phyloP scores from a whole-genome alignment of 2,113 vertebrate genomes.

The Oncorhynchus gorbuscha region DNA sequence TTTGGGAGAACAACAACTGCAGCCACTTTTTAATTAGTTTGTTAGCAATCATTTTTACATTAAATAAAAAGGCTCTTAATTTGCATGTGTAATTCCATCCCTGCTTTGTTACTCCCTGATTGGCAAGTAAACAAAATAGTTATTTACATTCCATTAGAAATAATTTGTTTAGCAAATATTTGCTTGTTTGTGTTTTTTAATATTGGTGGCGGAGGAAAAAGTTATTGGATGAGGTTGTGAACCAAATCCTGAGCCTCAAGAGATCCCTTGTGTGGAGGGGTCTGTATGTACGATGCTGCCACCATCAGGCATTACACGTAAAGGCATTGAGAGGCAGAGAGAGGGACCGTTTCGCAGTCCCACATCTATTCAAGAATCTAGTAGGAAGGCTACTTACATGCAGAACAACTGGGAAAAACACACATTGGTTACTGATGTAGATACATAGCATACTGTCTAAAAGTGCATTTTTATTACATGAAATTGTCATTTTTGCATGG shows the following conservation, averaged over 20 bases:
- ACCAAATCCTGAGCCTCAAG: background rate
- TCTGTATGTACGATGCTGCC: constrained; percentile 46
- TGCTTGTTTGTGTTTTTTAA: constrained; percentile 5
- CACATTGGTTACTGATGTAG: background rate
- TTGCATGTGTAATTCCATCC: constrained; percentile 24
- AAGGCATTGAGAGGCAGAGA: background rate
- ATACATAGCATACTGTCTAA: background rate
- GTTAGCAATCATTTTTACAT: constrained; percentile 20
- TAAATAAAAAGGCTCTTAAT: constrained; percentile 17
- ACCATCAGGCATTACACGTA: constrained; percentile 36
- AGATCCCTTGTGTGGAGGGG: background rate
- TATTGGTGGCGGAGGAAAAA: background rate
- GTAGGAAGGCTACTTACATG: background rate
- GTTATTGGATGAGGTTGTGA: background rate
- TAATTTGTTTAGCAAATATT: constrained; percentile 11
- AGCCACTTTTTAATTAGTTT: constrained; percentile 21
- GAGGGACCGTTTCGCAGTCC: background rate
- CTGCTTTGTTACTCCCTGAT: background rate
- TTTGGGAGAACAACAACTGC: constrained; percentile 16
- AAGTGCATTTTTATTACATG: background rate
- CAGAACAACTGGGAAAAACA: background rate
- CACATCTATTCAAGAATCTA: background rate
- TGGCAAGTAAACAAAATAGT: constrained; percentile 6
- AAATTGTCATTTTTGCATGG: background rate
- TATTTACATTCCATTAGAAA: constrained; percentile 12